A percentile compares a stretch with the other conserved stretches of the same genome.
phyloP scores from a whole-genome alignment of 1,140 invertebrate genomes.

The Caenorhabditis briggsae region DNA sequence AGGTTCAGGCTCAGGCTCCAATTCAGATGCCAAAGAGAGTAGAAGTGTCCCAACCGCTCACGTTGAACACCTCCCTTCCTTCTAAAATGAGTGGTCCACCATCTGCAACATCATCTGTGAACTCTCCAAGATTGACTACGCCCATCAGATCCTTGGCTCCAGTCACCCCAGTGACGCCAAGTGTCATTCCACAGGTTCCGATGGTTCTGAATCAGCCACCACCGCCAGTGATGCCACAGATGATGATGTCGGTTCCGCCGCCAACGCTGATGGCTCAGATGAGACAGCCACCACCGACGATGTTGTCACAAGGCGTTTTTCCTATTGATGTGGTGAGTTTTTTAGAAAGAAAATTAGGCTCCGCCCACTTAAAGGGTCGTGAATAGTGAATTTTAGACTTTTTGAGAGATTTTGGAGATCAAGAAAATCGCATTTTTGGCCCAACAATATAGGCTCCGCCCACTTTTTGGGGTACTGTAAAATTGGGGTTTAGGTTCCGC shows the following conservation, averaged over 20 bases:
- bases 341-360: no score
- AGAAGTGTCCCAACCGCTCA: not conserved
- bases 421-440: no score
- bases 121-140: constrained; percentile 7
- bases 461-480: no score
- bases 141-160: not conserved
- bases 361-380: no score
- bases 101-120: not conserved
- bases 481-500: no score
- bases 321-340: constrained; percentile 28
- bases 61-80: not conserved
- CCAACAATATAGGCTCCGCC: no score
- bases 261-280: constrained; percentile 7
- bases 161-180: not conserved
- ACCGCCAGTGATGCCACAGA: not conserved
- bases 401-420: no score
- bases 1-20: not conserved
- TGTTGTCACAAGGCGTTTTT: not conserved
- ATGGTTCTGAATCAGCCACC: constrained; percentile 5
- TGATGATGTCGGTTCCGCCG: not conserved
- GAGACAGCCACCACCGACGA: constrained; percentile 26
- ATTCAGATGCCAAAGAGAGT: not conserved
- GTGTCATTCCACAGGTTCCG: not conserved
- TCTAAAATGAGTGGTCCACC: not conserved
- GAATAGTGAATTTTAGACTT: no score